These are phyloP conservation scores for Timandra comae DNA, from an alignment of 2,888 invertebrate genomes.

Conservation along the genomic window DNA sequence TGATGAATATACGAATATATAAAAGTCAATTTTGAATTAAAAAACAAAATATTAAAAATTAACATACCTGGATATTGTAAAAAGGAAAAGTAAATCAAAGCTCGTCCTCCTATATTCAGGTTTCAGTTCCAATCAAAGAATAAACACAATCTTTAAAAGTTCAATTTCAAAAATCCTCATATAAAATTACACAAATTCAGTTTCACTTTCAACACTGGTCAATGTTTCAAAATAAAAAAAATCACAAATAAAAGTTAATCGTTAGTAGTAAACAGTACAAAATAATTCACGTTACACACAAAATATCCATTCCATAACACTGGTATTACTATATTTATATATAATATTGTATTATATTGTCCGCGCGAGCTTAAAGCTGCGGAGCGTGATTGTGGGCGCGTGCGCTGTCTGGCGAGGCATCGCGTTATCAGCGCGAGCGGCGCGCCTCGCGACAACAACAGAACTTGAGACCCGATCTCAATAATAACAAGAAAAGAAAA, in stretches of 20 bases:
- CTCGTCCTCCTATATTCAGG: slow-evolving; percentile 16
- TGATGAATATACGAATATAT: no score
- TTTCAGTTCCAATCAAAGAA: slow-evolving; percentile 20
- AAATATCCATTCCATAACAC: slow-evolving; percentile 64
- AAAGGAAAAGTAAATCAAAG: slow-evolving; percentile 6
- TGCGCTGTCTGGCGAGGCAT: slow-evolving; percentile 69
- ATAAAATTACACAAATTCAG: slow-evolving; percentile 44
- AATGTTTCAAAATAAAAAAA: slow-evolving; percentile 30
- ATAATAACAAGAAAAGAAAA: slow-evolving; percentile 78
- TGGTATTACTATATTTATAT: no score
- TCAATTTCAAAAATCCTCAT: slow-evolving; percentile 33
- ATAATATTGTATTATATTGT: slow-evolving; percentile 35
- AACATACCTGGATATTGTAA: slow-evolving; percentile 17
- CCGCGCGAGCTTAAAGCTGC: slow-evolving; percentile 61
- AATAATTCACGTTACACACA: slow-evolving; percentile 44
- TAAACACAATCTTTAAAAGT: slow-evolving; percentile 29
- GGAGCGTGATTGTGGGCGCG: slow-evolving; percentile 54
- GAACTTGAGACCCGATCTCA: slow-evolving; percentile 74
- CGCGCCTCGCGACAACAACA: slow-evolving; percentile 74
- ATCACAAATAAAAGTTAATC: slow-evolving; percentile 33
- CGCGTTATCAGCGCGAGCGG: slow-evolving; percentile 74
- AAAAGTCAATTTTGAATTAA: no score
- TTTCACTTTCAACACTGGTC: slow-evolving; percentile 54
- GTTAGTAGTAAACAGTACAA: slow-evolving; percentile 8
- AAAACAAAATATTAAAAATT: slow-evolving; percentile 1